Conservation (phyloP, 64 coral and sea anemone species). For the Porites lutea region DNA sequence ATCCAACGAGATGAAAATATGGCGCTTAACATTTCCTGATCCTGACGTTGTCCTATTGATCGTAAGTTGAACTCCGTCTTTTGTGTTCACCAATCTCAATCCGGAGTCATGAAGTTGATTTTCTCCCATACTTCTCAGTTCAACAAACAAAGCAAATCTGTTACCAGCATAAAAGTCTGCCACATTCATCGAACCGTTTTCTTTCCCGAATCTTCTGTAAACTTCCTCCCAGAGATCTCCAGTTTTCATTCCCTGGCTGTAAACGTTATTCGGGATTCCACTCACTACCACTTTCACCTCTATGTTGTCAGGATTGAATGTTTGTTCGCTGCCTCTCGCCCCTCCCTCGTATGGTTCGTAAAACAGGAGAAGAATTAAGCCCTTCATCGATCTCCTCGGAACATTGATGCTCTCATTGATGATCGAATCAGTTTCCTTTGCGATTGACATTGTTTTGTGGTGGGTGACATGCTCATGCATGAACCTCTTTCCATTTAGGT, state of each 20-base stretch:
- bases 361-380: background rate
- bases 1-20: background rate
- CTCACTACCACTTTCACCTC: background rate
- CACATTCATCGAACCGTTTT: background rate
- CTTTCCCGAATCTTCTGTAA: background rate
- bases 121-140: background rate
- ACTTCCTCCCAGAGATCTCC: slow-evolving; percentile 11
- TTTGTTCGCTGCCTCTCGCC: background rate
- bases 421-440: background rate
- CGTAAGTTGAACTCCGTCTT: background rate
- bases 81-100: slow-evolving; percentile 7
- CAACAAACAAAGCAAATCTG: background rate
- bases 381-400: background rate
- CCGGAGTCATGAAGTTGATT: background rate
- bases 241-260: background rate
- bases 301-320: slow-evolving; percentile 5
- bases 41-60: background rate
- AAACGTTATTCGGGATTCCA: slow-evolving; percentile 25
- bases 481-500: background rate
- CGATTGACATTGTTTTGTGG: background rate
- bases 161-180: background rate
- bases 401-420: background rate
- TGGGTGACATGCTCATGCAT: background rate
- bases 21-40: background rate
- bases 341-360: background rate